phyloP scores from a whole-genome alignment of 2,888 invertebrate species.

The Dryomyza anilis region DNA sequence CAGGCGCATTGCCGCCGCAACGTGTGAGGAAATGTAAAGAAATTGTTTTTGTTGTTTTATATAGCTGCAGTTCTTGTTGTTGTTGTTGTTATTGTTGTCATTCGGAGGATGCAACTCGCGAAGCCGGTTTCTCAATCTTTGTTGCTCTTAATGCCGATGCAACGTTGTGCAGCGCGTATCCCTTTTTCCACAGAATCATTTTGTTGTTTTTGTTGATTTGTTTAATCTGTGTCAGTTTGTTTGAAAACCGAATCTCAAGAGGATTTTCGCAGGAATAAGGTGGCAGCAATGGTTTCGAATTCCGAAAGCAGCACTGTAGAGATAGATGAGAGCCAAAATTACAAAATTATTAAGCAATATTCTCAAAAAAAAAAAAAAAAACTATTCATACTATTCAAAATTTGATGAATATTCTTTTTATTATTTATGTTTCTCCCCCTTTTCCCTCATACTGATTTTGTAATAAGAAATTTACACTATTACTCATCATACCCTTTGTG shows the following conservation, averaged over 20 bases:
- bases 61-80: neutral
- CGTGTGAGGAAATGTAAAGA: conserved; percentile 14
- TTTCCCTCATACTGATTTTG: too few species aligned
- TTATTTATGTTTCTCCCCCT: too few species aligned
- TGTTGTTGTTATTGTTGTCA: neutral
- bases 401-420: too few species aligned
- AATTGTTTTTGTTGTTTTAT: too few species aligned
- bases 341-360: too few species aligned
- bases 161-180: neutral
- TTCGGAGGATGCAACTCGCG: neutral
- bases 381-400: too few species aligned
- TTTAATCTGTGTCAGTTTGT: conserved; percentile 11
- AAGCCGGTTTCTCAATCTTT: neutral
- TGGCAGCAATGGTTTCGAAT: neutral
- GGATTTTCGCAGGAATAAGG: conserved; percentile 24
- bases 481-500: too few species aligned
- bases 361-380: too few species aligned
- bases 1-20: neutral
- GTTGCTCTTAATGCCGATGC: neutral
- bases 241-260: conserved; percentile 13
- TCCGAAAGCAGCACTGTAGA: too few species aligned
- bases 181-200: neutral
- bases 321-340: too few species aligned
- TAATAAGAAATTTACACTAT: too few species aligned
- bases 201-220: conserved; percentile 9